Evolutionary conservation across 2,888 invertebrate genomes (phyloP), one percentile per base, ranked within the genome.

Genomic region (Gymnoscelis rufifasciata): DNA sequence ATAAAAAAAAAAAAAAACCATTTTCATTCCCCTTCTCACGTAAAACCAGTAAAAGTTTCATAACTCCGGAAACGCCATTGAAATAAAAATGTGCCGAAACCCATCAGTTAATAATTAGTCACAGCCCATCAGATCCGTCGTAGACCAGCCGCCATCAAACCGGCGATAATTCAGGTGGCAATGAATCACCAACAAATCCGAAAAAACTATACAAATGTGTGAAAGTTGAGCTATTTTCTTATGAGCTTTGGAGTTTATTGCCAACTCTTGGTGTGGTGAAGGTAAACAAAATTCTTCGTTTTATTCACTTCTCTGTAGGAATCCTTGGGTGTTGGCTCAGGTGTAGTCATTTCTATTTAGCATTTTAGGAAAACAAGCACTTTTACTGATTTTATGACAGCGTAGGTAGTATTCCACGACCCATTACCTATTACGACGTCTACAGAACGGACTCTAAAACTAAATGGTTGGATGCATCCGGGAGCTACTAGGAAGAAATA

Each of bases 91-190:
- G 31, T 54, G 60, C 55, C 51, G 57, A 58, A 68, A 60, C 61
- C 64, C 64, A 64, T 64, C 51, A 58, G 35, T 58, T 55, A 59
- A 66, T 66, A 68, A 71, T 79, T 78, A 77, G 77, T 74, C 74
- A 75, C 59, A 60, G 60, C 30, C 64, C 71, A 74, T 78, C 78
- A 78, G 60, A 63, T 57, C 50, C 63, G 67, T 70, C 73, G 71
- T 78, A 74, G 74, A 78, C 53, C 66, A 38, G 58, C 66, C 65
- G 64, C 66, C 69, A 72, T 50, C 45, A 50, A 46, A 66, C 66
- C 64, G 54, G 65, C 66, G 72, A 78, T 71, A 73, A 74, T 74
- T 78, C 75, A 79, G 77, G 74, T 80, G 76, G 74, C 69, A 61
- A 62, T 80, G 78, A 81, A 39, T 50, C 35, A 33, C 37, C 78